Base-by-base conservation (phyloP, 2,113 vertebrate species). In the Gobio gobio region DNA sequence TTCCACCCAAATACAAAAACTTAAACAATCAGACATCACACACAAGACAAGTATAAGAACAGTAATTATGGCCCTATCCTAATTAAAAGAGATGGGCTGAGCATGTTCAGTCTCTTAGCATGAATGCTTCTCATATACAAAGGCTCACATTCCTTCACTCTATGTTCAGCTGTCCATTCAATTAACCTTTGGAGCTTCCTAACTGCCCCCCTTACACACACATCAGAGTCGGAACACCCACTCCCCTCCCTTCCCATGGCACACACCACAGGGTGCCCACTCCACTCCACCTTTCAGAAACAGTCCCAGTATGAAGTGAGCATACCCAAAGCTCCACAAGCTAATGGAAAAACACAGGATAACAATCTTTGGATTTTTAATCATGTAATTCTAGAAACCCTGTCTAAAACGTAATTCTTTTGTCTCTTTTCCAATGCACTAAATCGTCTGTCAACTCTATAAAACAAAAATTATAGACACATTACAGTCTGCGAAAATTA, bases 121-220 rank as follows among this genome's bases (percentile, higher is more conserved):
- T 24, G 64, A 82, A 82, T 36, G 73, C 72, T 26, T 63, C 73
- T 83, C 66, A 73, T 73, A 49, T 73, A 40, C 64, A 82, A 83
- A 88, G 75, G 43, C 73, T 78, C 26, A 26, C 76, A 88, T 90
- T 90, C 83, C 86, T 89, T 64, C 40, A 68, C 87, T 87, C 59
- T 83, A 68, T 78, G 59, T 85, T 86, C 75, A 66, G 83, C 74
- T 85, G 82, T 89, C 75, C 64, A 45, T 87, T 87, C 64, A 87
- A 85, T 89, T 87, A 87, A 88, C 75, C 87, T 72, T 75, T 82
- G 78, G 56, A 36, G 58, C 78, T 86, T 77, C 66, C 61, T 81
- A 83, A 86, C 72, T 49, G 47, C 16, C 54, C 54, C 58, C 14
- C 47, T 61, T 70, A 73, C 36, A 82, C 82, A 86, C 58, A 84